Conservation (phyloP, 2,888 invertebrate genomes). For the Fragum sueziense region DNA sequence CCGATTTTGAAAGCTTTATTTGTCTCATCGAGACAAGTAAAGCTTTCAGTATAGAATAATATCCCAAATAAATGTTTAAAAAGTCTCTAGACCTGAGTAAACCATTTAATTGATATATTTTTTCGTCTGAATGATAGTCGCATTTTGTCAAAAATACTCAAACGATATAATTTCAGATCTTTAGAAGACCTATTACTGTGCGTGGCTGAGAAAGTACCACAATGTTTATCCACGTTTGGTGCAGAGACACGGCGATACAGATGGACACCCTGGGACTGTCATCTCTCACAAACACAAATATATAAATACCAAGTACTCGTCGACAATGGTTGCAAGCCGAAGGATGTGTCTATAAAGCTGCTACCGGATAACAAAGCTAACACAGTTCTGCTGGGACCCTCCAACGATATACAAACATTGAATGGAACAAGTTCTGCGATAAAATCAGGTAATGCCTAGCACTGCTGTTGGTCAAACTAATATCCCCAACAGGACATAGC, state of each 20-base stretch:
- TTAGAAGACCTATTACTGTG: slow-evolving; percentile 7
- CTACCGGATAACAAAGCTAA: neutral
- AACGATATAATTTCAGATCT: slow-evolving; percentile 12
- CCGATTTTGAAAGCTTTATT: too few species aligned
- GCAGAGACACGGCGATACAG: slow-evolving; percentile 5
- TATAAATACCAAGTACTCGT: slow-evolving; percentile 10
- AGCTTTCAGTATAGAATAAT: too few species aligned
- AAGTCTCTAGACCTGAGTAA: too few species aligned
- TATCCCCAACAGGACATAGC: too few species aligned
- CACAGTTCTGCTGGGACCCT: neutral
- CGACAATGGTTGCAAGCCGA: neutral
- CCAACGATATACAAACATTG: neutral
- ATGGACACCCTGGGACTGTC: slow-evolving; percentile 16
- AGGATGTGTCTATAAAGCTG: neutral
- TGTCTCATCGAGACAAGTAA: too few species aligned
- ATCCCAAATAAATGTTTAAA: too few species aligned
- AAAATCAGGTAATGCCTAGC: slow-evolving; percentile 2
- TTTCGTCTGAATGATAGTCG: too few species aligned
- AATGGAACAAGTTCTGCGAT: slow-evolving; percentile 3
- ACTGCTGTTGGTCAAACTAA: too few species aligned
- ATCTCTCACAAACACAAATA: slow-evolving; percentile 1
- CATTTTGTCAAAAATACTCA: too few species aligned
- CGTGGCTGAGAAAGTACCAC: slow-evolving; percentile 10
- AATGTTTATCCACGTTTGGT: slow-evolving; percentile 4
- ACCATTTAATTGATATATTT: too few species aligned